Percentiles rank a stretch among this genome's conserved stretches.
phyloP scores from a whole-genome alignment of 2,113 vertebrate species.

The Penelope pileata region DNA sequence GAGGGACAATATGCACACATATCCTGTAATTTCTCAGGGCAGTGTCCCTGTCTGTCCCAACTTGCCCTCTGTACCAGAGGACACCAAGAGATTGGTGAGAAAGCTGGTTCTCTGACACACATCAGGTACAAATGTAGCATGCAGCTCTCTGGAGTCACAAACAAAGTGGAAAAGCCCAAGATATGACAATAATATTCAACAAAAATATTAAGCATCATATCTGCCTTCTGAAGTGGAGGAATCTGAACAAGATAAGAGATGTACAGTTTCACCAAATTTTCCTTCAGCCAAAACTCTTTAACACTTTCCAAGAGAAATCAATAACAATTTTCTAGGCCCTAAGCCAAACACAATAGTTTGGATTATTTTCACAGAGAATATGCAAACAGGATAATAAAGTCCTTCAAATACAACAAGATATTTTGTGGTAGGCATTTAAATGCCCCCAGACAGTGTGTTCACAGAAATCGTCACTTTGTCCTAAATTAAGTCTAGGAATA shows the following conservation, averaged over 20 bases:
- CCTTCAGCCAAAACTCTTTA: neutral
- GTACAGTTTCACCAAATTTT: neutral
- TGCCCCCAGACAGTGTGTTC: constrained; percentile 1
- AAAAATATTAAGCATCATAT: neutral
- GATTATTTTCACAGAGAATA: neutral
- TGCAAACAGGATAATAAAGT: constrained; percentile 8
- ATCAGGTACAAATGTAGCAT: neutral
- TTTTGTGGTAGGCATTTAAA: neutral
- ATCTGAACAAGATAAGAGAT: neutral
- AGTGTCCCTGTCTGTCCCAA: neutral
- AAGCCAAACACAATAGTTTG: neutral
- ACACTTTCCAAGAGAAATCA: neutral
- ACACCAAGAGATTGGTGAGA: neutral
- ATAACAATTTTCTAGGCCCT: neutral
- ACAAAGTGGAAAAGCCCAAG: neutral
- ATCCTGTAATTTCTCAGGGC: neutral
- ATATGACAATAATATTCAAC: neutral
- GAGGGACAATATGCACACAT: neutral
- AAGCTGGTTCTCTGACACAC: neutral
- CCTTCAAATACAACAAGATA: constrained; percentile 12
- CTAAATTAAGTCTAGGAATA: neutral
- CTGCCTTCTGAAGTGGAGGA: neutral
- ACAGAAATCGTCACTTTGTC: neutral
- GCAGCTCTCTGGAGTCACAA: neutral
- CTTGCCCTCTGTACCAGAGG: neutral